These are phyloP conservation scores for Chrysodeixis includens DNA, from an alignment of 2,888 invertebrate genomes.

Conservation along the genomic window DNA sequence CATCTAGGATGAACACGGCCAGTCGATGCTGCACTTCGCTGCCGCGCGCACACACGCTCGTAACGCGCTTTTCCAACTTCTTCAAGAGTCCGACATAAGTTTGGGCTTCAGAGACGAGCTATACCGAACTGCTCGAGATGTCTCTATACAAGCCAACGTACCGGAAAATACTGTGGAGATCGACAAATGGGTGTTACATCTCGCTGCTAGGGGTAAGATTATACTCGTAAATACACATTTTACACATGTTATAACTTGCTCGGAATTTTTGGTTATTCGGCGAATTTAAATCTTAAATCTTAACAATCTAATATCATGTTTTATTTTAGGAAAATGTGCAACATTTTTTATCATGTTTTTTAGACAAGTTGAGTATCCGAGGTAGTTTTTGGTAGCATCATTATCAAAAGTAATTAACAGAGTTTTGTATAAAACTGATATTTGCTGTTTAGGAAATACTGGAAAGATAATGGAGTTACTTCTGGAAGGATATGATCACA, in stretches of 20 bases:
- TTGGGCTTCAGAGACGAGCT: conserved; percentile 95
- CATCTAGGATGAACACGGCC: conserved; percentile 95
- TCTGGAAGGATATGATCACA: conserved; percentile 96
- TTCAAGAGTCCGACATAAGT: conserved; percentile 94
- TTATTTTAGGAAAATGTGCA: no score
- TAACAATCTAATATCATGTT: no score
- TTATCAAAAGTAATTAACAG: no score
- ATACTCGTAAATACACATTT: not conserved
- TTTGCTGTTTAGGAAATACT: conserved; percentile 72
- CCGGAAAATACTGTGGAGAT: conserved; percentile 94
- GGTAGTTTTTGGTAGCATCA: no score
- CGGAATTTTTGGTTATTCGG: no score
- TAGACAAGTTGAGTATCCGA: no score
- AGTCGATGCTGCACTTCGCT: conserved; percentile 96
- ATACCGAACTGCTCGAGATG: conserved; percentile 96
- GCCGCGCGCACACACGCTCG: conserved; percentile 94
- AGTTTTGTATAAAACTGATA: not conserved
- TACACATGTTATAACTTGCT: no score
- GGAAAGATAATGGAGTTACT: conserved; percentile 90
- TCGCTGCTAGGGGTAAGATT: conserved; percentile 92
- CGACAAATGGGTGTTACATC: conserved; percentile 93
- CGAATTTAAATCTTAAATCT: no score
- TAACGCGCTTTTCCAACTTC: conserved; percentile 93
- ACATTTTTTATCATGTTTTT: no score
- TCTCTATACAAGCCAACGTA: conserved; percentile 94